Evolutionary conservation across 92 coral and sea anemone species (phyloP).

Genomic region (Phenganax marumi): DNA sequence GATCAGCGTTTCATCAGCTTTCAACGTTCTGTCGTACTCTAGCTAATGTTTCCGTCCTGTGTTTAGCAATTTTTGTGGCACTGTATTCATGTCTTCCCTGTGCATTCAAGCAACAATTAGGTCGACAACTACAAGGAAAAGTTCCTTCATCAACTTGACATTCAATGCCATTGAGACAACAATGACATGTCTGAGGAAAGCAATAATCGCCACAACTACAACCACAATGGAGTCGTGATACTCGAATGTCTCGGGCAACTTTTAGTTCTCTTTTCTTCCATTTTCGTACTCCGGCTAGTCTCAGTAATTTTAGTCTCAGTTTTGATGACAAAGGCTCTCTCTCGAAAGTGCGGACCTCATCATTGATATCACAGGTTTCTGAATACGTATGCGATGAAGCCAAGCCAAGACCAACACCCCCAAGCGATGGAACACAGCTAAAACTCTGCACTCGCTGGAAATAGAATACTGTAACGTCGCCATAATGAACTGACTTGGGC

Average conservation of each 20-base stretch:
- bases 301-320: constrained; percentile 67
- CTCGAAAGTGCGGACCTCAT: not conserved
- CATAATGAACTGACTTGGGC: constrained; percentile 67
- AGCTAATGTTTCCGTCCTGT: constrained; percentile 71
- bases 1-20: not conserved
- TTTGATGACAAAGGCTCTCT: constrained; percentile 73
- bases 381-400: constrained; percentile 73
- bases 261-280: constrained; percentile 75
- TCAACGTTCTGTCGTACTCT: constrained; percentile 27
- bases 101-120: constrained; percentile 73
- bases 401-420: constrained; percentile 93
- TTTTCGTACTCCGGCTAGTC: constrained; percentile 79
- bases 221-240: constrained; percentile 88
- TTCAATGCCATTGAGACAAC: constrained; percentile 86
- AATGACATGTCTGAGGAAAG: constrained; percentile 86
- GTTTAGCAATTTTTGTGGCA: constrained; percentile 68
- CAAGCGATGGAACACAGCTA: constrained; percentile 89
- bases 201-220: constrained; percentile 89
- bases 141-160: constrained; percentile 97
- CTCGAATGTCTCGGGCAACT: constrained; percentile 77
- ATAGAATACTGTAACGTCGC: constrained; percentile 75
- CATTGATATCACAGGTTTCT: constrained; percentile 50
- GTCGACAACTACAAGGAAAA: constrained; percentile 91
- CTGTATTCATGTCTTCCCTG: constrained; percentile 89
- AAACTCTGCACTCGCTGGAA: constrained; percentile 91